A percentile compares a stretch with the other conserved stretches of the same genome.
These are phyloP conservation scores for Metalampra italica DNA, from an alignment of 2,888 invertebrate species.

Conservation along the genomic window DNA sequence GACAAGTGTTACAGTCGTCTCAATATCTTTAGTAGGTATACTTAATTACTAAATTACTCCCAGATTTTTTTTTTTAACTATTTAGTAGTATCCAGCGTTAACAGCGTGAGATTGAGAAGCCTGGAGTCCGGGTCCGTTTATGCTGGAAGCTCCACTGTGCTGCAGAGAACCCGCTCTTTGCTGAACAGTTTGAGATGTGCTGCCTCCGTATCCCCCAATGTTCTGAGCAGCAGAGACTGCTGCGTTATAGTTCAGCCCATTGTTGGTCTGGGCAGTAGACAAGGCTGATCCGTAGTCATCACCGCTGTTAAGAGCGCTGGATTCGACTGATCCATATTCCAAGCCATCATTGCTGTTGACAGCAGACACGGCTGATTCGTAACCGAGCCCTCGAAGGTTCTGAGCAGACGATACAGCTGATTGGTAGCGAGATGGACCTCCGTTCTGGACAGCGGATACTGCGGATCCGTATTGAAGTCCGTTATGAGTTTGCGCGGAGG, in stretches of 20 bases:
- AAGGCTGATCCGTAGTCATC: slow-evolving; percentile 35
- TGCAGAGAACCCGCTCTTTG: slow-evolving; percentile 39
- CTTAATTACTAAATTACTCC: background rate
- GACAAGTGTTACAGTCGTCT: slow-evolving; percentile 62
- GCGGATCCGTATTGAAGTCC: slow-evolving; percentile 34
- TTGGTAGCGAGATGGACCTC: slow-evolving; percentile 28
- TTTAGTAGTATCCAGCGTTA: slow-evolving; percentile 51
- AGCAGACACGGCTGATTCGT: slow-evolving; percentile 28
- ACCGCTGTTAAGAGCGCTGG: slow-evolving; percentile 34
- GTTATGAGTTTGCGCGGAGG: slow-evolving; percentile 42
- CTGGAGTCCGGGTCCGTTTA: slow-evolving; percentile 52
- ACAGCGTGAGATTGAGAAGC: slow-evolving; percentile 53
- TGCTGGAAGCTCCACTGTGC: slow-evolving; percentile 50
- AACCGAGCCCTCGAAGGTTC: slow-evolving; percentile 27
- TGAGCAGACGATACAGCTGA: slow-evolving; percentile 35
- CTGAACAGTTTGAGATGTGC: slow-evolving; percentile 48
- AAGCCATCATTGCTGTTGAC: slow-evolving; percentile 24
- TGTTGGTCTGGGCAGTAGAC: slow-evolving; percentile 36
- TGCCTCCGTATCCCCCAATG: slow-evolving; percentile 38
- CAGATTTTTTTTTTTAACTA: background rate
- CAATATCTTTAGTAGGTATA: slow-evolving; percentile 34
- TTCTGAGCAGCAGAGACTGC: slow-evolving; percentile 53
- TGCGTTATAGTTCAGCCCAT: slow-evolving; percentile 27
- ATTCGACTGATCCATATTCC: slow-evolving; percentile 41
- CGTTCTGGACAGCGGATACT: slow-evolving; percentile 27